These are phyloP conservation scores for Eumaeus atala DNA, from an alignment of 1,140 invertebrate genomes.

Conservation along the genomic window DNA sequence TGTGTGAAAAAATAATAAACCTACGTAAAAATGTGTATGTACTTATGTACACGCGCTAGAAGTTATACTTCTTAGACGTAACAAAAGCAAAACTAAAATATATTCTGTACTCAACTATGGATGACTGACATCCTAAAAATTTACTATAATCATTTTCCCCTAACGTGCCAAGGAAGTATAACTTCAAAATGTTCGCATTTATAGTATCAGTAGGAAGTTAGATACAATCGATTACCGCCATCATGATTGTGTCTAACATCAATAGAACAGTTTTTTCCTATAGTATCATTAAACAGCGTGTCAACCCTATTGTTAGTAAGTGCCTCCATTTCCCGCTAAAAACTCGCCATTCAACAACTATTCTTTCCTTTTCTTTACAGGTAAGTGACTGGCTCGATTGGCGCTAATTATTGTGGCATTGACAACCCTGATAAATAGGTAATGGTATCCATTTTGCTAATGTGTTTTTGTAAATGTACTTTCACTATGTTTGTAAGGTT, in stretches of 20 bases:
- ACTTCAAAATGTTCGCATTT: neutral
- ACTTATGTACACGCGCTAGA: too few species aligned
- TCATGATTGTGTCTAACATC: neutral
- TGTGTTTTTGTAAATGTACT: too few species aligned
- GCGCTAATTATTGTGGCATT: constrained; percentile 25
- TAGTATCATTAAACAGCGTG: constrained; percentile 1
- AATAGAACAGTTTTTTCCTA: neutral
- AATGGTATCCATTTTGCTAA: neutral
- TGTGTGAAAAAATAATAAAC: too few species aligned
- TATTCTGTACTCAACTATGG: too few species aligned
- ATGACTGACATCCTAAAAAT: too few species aligned
- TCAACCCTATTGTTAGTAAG: constrained; percentile 9
- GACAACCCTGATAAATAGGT: constrained; percentile 22
- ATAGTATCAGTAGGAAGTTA: neutral
- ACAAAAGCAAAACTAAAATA: too few species aligned
- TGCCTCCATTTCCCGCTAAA: constrained; percentile 17
- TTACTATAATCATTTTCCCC: too few species aligned
- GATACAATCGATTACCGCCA: neutral
- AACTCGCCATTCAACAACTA: constrained; percentile 23
- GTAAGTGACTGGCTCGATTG: constrained; percentile 39
- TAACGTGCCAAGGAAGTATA: too few species aligned
- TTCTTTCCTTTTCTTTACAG: constrained; percentile 36
- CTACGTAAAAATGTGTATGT: too few species aligned
- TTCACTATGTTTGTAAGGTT: too few species aligned
- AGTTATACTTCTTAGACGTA: too few species aligned